A percentile compares a stretch with the other conserved stretches of the same genome.
Evolutionary conservation across 2,797 vertebrate genomes (phyloP).

Genomic region (Octomys mimax): DNA sequence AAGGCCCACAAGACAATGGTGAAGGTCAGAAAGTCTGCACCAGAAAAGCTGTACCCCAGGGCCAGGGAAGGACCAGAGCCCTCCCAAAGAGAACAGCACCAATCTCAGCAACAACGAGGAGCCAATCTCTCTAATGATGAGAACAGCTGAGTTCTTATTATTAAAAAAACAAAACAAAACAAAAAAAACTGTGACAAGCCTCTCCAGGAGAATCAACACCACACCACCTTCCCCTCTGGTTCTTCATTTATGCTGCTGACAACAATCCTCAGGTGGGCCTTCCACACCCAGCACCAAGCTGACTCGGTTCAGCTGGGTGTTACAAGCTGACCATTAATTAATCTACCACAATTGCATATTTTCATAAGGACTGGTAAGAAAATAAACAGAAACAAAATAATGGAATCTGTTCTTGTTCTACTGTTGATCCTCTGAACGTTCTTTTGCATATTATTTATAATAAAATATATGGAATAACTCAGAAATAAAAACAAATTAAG

Average conservation of each 20-base stretch:
- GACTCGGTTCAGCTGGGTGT: background rate
- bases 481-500: background rate
- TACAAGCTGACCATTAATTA: background rate
- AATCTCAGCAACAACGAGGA: background rate
- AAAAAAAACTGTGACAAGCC: background rate
- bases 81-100: background rate
- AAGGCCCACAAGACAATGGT: no score
- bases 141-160: no score
- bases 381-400: slow-evolving; percentile 16
- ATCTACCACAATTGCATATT: background rate
- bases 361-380: background rate
- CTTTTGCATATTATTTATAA: background rate
- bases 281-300: background rate
- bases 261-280: background rate
- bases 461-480: background rate
- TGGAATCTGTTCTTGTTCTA: background rate
- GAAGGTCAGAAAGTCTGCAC: no score
- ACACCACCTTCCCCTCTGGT: background rate
- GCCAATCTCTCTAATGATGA: no score
- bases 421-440: background rate
- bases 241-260: background rate
- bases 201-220: background rate
- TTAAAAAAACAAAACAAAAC: background rate
- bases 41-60: no score
- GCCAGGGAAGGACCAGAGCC: background rate